Base-by-base conservation (phyloP, 2,888 invertebrate genomes). In the Phasia obesa region DNA sequence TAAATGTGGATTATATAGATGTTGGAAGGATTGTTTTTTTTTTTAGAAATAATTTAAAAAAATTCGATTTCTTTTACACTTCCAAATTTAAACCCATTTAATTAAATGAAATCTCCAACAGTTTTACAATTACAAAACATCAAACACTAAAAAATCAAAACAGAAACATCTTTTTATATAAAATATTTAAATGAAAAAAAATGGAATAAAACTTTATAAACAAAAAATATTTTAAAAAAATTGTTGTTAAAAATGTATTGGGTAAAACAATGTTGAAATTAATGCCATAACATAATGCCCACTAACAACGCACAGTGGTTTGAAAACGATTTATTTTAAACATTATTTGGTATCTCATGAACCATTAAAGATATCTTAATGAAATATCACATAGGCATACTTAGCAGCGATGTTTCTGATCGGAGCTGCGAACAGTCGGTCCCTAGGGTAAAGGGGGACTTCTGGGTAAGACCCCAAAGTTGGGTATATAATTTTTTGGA, bases 41-140 rank as follows among this genome's bases (percentile, higher is more conserved):
- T 9, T 0, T 35, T 11, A 35, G 11, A 62, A 11, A 62, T 25
- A 9, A 44, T 19, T 6, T 0, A 17, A 27, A 17, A 17, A 19
- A n/a, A 4, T 3, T 15, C 4, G 3, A 23, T 31, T 11, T 15
- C 11, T 38, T 9, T 42, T 5, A 25, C n/a, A 64, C 49, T 31
- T 31, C 11, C 21, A 70, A 47, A 57, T 23, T 23, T 19, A 62
- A 47, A 62, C n/a, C 86, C 87, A 88, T 87, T 89, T 89, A 88
- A 90, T 90, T 88, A 90, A 90, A 88, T 85, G 86, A 87, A 89
- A 85, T 88, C 88, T 89, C 89, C 90, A 88, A 87, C 89, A 84
- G 89, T 85, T 59, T 64, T 44, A 51, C 17, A 19, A 53, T 19
- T 88, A 85, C 86, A 85, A 87, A 49, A 87, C 87, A 87, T 88